phyloP scores from a whole-genome alignment of 2,113 vertebrate genomes.

The Lamprologus sp. region DNA sequence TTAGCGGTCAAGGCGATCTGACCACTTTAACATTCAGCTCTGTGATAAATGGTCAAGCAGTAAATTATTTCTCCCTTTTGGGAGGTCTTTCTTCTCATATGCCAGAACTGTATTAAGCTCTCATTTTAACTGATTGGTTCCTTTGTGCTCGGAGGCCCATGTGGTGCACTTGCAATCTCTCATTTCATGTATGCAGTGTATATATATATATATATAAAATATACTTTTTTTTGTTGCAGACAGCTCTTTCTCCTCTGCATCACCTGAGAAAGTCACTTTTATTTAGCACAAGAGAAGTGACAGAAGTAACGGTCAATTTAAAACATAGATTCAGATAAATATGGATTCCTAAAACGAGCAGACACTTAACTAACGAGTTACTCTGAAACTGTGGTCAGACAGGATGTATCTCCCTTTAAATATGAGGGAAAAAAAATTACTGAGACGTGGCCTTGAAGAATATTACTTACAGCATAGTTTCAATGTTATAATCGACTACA shows the following conservation, averaged over 20 bases:
- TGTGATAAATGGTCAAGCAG: conserved; percentile 27
- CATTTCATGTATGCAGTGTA: neutral
- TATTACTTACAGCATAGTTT: conserved; percentile 26
- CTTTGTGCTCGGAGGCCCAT: conserved; percentile 4
- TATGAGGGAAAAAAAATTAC: neutral
- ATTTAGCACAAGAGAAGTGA: neutral
- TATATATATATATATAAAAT: neutral
- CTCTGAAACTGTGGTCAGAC: neutral
- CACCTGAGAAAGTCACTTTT: neutral
- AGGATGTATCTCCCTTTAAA: neutral
- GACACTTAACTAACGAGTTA: neutral
- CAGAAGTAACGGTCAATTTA: neutral
- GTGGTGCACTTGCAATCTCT: neutral
- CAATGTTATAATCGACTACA: conserved; percentile 36
- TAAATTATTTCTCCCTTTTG: conserved; percentile 43
- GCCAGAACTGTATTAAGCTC: conserved; percentile 17
- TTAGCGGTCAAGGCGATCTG: neutral
- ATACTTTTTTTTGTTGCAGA: neutral
- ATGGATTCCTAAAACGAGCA: neutral
- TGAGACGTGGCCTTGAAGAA: conserved; percentile 13
- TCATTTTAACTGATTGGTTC: conserved; percentile 46
- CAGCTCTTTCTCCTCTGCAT: neutral
- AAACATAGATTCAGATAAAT: neutral
- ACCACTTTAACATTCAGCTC: conserved; percentile 32
- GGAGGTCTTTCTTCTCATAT: conserved; percentile 13